phyloP scores from a whole-genome alignment of 2,113 vertebrate species.

The Acanthochromis polyacanthus region DNA sequence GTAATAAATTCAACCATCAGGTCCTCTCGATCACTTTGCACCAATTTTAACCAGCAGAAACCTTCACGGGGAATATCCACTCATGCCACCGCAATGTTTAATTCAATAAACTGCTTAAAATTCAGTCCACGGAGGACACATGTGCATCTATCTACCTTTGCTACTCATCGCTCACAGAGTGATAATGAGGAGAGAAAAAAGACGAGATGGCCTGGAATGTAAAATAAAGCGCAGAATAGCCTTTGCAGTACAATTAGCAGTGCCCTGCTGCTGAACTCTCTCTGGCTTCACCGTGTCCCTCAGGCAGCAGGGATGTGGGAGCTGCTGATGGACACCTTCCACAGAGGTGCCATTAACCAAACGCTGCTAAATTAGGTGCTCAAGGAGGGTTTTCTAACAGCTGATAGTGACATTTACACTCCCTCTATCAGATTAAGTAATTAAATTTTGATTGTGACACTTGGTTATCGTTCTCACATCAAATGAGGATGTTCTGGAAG shows the following conservation, averaged over 20 bases:
- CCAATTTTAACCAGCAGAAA: conserved; percentile 24
- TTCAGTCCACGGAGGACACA: conserved; percentile 51
- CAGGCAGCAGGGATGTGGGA: conserved; percentile 15
- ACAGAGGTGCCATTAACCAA: conserved; percentile 16
- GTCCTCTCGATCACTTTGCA: not conserved
- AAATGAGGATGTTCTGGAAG: not conserved
- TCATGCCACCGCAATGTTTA: conserved; percentile 10
- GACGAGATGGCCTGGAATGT: conserved; percentile 32
- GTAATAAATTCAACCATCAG: not conserved
- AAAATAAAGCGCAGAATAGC: conserved; percentile 33
- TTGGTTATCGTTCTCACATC: not conserved
- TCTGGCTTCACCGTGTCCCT: conserved; percentile 44
- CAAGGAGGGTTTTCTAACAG: not conserved
- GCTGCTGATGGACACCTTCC: conserved; percentile 33
- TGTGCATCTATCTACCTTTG: conserved; percentile 19
- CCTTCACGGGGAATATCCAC: not conserved
- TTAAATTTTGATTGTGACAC: conserved; percentile 3
- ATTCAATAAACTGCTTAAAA: conserved; percentile 58
- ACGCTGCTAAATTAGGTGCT: not conserved
- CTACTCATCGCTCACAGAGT: not conserved
- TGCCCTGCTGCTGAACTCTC: conserved; percentile 54
- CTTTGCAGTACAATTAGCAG: conserved; percentile 49
- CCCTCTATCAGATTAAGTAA: not conserved
- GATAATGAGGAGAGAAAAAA: conserved; percentile 37
- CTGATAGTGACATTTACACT: conserved; percentile 1